Evolutionary conservation across 1,140 invertebrate species (phyloP).

Genomic region (Trichonephila clavipes): DNA sequence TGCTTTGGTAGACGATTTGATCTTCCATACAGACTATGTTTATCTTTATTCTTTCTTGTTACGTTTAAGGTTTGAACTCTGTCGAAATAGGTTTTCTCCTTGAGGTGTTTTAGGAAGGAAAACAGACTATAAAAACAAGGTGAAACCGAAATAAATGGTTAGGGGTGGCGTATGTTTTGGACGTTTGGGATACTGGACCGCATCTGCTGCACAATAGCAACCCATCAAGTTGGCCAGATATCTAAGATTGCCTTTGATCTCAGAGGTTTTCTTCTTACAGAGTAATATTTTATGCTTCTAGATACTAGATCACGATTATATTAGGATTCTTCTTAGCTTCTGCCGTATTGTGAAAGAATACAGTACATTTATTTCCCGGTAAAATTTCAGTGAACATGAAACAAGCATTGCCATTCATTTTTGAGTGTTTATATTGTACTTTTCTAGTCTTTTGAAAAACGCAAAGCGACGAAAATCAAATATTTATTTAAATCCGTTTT

Average conservation of each 20-base stretch:
- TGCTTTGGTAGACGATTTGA: slow-evolving; percentile 60
- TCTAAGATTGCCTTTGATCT: slow-evolving; percentile 58
- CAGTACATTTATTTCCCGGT: not conserved
- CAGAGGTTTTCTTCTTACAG: not conserved
- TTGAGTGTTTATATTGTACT: too few relatives aligned
- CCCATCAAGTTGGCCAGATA: slow-evolving; percentile 43
- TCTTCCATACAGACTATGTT: slow-evolving; percentile 67
- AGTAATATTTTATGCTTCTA: slow-evolving; percentile 32
- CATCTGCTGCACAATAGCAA: slow-evolving; percentile 50
- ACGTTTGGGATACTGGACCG: slow-evolving; percentile 27
- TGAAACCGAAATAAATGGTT: slow-evolving; percentile 17
- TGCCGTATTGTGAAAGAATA: not conserved
- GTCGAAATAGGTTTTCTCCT: slow-evolving; percentile 72
- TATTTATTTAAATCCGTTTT: too few relatives aligned
- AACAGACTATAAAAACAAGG: slow-evolving; percentile 58
- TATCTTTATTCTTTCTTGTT: slow-evolving; percentile 57
- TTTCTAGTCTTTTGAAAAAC: too few relatives aligned
- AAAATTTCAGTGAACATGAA: not conserved
- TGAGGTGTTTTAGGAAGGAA: slow-evolving; percentile 62
- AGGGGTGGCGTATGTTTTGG: not conserved
- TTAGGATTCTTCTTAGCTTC: slow-evolving; percentile 11
- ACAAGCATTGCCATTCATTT: too few relatives aligned
- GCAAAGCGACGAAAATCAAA: too few relatives aligned
- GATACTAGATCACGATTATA: not conserved
- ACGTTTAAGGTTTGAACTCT: slow-evolving; percentile 70